A percentile compares a stretch with the other conserved stretches of the same genome.
Conservation (phyloP, 2,797 vertebrate genomes). For the Gambelia wislizenii region DNA sequence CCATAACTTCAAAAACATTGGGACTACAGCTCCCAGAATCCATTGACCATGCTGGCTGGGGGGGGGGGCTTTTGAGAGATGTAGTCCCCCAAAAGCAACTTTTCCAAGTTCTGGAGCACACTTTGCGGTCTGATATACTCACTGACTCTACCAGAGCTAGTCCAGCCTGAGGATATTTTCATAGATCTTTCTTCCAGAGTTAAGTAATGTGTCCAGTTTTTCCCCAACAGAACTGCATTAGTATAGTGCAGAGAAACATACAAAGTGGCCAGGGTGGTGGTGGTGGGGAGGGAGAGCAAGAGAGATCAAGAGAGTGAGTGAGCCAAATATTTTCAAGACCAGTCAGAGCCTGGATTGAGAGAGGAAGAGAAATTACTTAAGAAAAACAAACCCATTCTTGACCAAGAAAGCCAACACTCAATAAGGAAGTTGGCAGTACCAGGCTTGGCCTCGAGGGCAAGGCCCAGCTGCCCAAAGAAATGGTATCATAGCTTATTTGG, state of each 20-base stretch:
- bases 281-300: neutral
- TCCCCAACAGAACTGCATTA: constrained; percentile 53
- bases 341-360: constrained; percentile 60
- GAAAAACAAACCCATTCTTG: constrained; percentile 67
- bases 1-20: neutral
- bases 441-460: constrained; percentile 73
- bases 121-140: constrained; percentile 7
- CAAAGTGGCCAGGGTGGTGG: constrained; percentile 7
- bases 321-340: constrained; percentile 67
- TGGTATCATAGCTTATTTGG: constrained; percentile 49
- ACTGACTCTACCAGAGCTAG: constrained; percentile 47
- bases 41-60: neutral
- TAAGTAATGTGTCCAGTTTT: constrained; percentile 60
- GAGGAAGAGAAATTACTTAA: constrained; percentile 62
- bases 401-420: constrained; percentile 71
- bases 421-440: constrained; percentile 75
- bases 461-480: constrained; percentile 67
- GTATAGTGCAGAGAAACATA: constrained; percentile 52
- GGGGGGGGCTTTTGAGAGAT: neutral
- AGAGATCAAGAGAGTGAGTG: too few relatives aligned
- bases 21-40: neutral
- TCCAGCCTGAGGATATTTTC: constrained; percentile 65
- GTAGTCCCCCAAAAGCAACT: neutral
- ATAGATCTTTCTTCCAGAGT: constrained; percentile 66
- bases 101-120: neutral